Percentiles rank a stretch among this genome's conserved stretches.
These are phyloP conservation scores for Ptyas mucosa DNA, from an alignment of 2,113 vertebrate species.

Conservation along the genomic window DNA sequence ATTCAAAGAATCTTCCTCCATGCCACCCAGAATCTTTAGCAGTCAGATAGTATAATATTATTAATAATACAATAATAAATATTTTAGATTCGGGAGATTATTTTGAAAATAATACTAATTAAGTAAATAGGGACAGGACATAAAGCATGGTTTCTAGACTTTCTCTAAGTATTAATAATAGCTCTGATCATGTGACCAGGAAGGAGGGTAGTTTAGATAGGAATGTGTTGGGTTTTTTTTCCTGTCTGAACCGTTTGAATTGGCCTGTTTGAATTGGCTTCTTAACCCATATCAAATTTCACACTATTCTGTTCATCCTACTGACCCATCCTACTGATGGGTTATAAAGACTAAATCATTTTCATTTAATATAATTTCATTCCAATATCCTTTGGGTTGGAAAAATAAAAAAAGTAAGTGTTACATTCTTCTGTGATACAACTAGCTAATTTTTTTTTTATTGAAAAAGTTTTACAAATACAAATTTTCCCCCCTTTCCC, in stretches of 20 bases:
- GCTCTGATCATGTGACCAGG: neutral
- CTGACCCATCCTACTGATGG: neutral
- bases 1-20: neutral
- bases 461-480: too few relatives aligned
- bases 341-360: neutral
- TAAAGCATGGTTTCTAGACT: neutral
- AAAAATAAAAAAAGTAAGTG: neutral
- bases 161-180: neutral
- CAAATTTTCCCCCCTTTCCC: too few relatives aligned
- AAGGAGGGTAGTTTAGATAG: neutral
- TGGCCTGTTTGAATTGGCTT: neutral
- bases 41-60: neutral
- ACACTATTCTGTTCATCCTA: neutral
- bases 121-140: neutral
- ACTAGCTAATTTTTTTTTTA: neutral
- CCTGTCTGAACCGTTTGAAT: neutral
- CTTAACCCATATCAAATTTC: neutral
- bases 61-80: neutral
- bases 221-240: neutral
- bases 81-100: neutral
- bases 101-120: neutral
- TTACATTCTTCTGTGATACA: neutral
- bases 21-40: neutral
- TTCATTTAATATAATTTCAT: neutral
- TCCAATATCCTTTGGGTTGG: neutral